A percentile compares a stretch with the other conserved stretches of the same genome.
Evolutionary conservation across 2,797 vertebrate genomes (phyloP).

Genomic region (Onychomys arenicola): DNA sequence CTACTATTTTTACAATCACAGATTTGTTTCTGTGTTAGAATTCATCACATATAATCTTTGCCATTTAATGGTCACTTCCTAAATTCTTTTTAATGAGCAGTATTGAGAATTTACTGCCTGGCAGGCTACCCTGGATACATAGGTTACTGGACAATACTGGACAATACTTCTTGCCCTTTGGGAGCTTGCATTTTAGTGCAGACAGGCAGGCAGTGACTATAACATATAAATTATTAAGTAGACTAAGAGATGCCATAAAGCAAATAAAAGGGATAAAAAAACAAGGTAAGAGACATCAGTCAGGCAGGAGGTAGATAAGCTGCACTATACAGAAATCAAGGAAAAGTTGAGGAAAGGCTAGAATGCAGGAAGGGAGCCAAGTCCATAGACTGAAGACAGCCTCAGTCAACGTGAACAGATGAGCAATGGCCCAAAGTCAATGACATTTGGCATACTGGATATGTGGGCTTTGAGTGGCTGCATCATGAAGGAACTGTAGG

Average conservation of each 20-base stretch:
- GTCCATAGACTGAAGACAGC: background rate
- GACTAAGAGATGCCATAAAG: background rate
- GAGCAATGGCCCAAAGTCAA: background rate
- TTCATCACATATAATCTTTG: conserved; percentile 31
- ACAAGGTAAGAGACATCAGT: background rate
- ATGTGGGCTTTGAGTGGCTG: background rate
- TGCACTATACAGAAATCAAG: background rate
- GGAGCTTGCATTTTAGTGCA: background rate
- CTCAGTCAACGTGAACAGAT: background rate
- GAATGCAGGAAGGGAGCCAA: background rate
- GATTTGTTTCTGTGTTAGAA: conserved; percentile 14
- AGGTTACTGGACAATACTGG: background rate
- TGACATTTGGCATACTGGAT: background rate
- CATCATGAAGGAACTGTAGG: background rate
- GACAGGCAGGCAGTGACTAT: background rate
- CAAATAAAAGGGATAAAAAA: background rate
- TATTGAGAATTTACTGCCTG: conserved; percentile 39
- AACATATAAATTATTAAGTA: conserved; percentile 7
- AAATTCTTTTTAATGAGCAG: background rate
- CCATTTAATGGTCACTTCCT: conserved; percentile 31
- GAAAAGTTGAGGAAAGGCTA: background rate
- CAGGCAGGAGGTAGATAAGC: background rate
- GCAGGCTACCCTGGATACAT: background rate
- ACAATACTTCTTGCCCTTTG: background rate
- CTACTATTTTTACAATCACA: conserved; percentile 46